Evolutionary conservation across 2,888 invertebrate genomes (phyloP).

Genomic region (Agrenia bidenticulata): DNA sequence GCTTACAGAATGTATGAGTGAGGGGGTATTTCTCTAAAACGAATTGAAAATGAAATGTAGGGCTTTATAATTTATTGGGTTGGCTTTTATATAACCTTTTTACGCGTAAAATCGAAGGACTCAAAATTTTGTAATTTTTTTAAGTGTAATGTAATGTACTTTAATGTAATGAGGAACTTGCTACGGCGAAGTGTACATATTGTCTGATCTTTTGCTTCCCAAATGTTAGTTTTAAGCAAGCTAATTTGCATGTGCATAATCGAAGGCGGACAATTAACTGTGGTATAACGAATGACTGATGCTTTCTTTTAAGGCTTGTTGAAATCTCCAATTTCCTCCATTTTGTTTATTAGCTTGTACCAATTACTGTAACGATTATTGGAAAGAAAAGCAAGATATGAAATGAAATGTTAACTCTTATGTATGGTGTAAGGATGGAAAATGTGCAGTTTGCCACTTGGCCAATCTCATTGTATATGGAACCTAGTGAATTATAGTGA

Average conservation of each 20-base stretch:
- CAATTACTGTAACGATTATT: constrained; percentile 10
- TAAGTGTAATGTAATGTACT: constrained; percentile 26
- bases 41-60: constrained; percentile 16
- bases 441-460: constrained; percentile 12
- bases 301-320: constrained; percentile 30
- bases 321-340: constrained; percentile 8
- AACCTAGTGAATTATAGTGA: constrained; percentile 11
- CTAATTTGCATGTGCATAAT: constrained; percentile 24
- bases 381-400: not conserved
- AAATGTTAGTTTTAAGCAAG: constrained; percentile 1
- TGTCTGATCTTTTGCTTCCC: constrained; percentile 20
- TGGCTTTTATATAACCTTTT: constrained; percentile 29
- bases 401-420: constrained; percentile 13
- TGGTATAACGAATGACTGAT: constrained; percentile 35
- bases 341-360: constrained; percentile 14
- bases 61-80: constrained; percentile 25
- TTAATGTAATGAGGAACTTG: constrained; percentile 20
- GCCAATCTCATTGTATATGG: constrained; percentile 15
- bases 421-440: constrained; percentile 11
- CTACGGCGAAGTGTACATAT: constrained; percentile 15
- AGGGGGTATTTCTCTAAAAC: constrained; percentile 18
- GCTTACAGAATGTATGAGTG: constrained; percentile 28
- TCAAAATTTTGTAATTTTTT: constrained; percentile 35
- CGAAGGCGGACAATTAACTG: constrained; percentile 32
- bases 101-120: constrained; percentile 21